Evolutionary conservation across 2,113 vertebrate species (phyloP).

Genomic region (Nicator chloris): DNA sequence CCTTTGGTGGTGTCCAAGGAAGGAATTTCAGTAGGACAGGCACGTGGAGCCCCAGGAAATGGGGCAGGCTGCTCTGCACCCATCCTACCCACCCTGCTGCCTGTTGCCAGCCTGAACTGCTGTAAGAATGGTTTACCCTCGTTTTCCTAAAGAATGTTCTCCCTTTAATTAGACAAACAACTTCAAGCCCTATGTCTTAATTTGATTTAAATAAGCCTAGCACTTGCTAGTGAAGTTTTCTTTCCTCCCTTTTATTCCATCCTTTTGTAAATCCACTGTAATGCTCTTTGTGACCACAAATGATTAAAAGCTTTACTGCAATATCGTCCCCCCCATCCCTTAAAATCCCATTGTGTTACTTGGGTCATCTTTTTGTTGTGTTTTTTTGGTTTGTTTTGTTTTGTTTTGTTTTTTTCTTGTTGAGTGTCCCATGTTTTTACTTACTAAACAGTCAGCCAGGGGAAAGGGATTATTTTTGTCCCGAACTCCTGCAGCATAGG

Average conservation of each 20-base stretch:
- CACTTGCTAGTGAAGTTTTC: background rate
- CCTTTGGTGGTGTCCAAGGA: background rate
- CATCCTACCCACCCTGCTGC: background rate
- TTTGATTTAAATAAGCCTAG: constrained; percentile 46
- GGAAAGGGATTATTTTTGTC: background rate
- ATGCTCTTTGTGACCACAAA: background rate
- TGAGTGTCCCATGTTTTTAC: background rate
- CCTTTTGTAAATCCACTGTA: background rate
- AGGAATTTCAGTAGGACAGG: background rate
- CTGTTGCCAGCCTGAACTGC: background rate
- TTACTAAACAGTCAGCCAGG: background rate
- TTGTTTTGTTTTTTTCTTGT: background rate
- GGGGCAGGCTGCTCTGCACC: background rate
- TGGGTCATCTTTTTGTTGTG: background rate
- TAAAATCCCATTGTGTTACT: background rate
- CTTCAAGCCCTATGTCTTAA: constrained; percentile 18
- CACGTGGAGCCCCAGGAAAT: fast-evolving
- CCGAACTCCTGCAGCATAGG: background rate
- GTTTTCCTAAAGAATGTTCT: background rate
- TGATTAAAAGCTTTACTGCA: background rate
- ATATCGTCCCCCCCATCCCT: background rate
- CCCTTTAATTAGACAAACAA: constrained; percentile 38
- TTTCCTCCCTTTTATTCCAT: background rate
- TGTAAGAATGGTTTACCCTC: constrained; percentile 15
- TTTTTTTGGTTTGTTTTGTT: no score